These are phyloP conservation scores for Drosophila nigritarsus DNA, from an alignment of 2,888 invertebrate species.

Conservation along the genomic window DNA sequence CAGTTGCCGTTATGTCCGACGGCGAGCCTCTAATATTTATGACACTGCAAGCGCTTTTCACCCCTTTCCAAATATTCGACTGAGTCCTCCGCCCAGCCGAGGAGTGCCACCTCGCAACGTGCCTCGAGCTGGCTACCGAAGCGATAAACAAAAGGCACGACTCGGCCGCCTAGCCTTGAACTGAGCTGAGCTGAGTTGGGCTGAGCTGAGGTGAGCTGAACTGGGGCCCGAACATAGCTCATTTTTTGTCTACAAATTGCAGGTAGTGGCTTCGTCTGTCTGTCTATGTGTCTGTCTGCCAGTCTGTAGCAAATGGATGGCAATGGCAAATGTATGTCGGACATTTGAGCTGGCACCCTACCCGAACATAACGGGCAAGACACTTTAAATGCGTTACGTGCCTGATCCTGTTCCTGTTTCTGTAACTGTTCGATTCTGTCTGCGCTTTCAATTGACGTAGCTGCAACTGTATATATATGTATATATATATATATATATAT, in stretches of 20 bases:
- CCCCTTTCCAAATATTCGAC: not conserved
- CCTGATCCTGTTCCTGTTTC: slow-evolving; percentile 1
- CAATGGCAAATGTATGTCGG: slow-evolving; percentile 31
- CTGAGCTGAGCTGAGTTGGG: not conserved
- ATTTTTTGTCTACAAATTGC: slow-evolving; percentile 59
- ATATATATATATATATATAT: not conserved
- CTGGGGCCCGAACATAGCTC: slow-evolving; percentile 44
- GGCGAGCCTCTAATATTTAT: slow-evolving; percentile 69
- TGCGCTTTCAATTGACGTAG: slow-evolving; percentile 41
- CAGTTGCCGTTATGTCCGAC: slow-evolving; percentile 42
- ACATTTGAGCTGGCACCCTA: slow-evolving; percentile 28
- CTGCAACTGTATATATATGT: slow-evolving; percentile 12
- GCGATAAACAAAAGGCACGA: slow-evolving; percentile 53
- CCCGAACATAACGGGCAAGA: slow-evolving; percentile 28
- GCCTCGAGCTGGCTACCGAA: slow-evolving; percentile 35
- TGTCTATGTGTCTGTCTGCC: not conserved
- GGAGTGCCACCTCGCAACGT: slow-evolving; percentile 22
- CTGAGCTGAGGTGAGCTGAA: not conserved
- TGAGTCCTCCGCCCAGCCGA: not conserved
- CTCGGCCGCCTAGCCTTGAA: slow-evolving; percentile 11
- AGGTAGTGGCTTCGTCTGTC: slow-evolving; percentile 7
- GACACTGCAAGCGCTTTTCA: slow-evolving; percentile 45
- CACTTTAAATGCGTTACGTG: slow-evolving; percentile 30
- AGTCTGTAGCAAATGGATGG: slow-evolving; percentile 38
- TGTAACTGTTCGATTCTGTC: slow-evolving; percentile 15